phyloP scores from a whole-genome alignment of 1,140 invertebrate species.

The Calycopis cecrops region DNA sequence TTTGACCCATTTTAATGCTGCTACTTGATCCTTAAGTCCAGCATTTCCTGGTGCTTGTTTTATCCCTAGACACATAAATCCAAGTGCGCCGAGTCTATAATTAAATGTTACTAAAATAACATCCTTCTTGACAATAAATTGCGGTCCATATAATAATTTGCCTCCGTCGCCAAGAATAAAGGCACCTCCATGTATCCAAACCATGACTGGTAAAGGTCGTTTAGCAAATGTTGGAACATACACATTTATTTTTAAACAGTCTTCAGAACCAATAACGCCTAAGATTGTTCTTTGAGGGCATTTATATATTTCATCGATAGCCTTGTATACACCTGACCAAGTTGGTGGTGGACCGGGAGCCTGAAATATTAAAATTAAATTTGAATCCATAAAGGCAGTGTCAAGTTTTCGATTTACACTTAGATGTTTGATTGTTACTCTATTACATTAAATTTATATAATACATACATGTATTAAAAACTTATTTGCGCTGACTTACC shows the following conservation, averaged over 20 bases:
- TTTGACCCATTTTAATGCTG: slow-evolving; percentile 76
- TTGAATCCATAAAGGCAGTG: too few species aligned
- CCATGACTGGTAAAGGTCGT: slow-evolving; percentile 75
- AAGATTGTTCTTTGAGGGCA: slow-evolving; percentile 43
- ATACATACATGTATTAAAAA: too few species aligned
- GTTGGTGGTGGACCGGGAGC: slow-evolving; percentile 52
- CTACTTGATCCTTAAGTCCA: slow-evolving; percentile 77
- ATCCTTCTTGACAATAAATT: slow-evolving; percentile 79
- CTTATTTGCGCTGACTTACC: slow-evolving; percentile 27
- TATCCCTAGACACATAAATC: slow-evolving; percentile 79
- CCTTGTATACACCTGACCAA: slow-evolving; percentile 54
- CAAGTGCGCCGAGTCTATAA: slow-evolving; percentile 79
- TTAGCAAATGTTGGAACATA: slow-evolving; percentile 47
- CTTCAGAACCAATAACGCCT: slow-evolving; percentile 44
- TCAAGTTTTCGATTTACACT: too few species aligned
- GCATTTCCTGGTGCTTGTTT: slow-evolving; percentile 76
- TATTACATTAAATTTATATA: too few species aligned
- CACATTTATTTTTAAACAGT: slow-evolving; percentile 60
- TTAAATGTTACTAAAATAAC: slow-evolving; percentile 82
- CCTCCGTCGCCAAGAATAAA: slow-evolving; percentile 77
- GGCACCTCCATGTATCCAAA: slow-evolving; percentile 80
- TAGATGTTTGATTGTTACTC: too few species aligned
- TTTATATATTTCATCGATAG: slow-evolving; percentile 40
- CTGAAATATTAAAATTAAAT: too few species aligned
- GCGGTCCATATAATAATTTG: slow-evolving; percentile 73